Evolutionary conservation across 2,797 vertebrate species (phyloP).

Genomic region (Vireo griseus): DNA sequence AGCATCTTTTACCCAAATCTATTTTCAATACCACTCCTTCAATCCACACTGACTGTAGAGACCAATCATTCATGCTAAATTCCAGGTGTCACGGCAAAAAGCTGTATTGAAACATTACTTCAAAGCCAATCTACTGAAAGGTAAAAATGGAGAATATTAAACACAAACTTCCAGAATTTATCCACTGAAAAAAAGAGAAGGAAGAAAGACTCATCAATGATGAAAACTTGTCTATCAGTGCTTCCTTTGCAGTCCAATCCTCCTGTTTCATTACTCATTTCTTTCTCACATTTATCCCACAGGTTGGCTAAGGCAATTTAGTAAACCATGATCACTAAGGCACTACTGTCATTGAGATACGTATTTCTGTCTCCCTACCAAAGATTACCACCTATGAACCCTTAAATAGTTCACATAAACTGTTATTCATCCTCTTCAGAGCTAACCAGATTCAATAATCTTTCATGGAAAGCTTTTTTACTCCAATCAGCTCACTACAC

Average conservation of each 20-base stretch:
- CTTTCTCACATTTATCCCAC: background rate
- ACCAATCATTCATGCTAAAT: background rate
- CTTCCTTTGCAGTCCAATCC: background rate
- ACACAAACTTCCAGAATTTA: background rate
- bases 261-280: background rate
- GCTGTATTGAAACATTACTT: background rate
- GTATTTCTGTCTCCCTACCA: background rate
- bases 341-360: background rate
- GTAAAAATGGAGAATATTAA: background rate
- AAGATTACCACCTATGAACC: fast-evolving
- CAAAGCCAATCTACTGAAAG: background rate
- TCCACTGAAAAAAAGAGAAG: background rate
- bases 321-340: background rate
- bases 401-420: background rate
- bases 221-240: background rate
- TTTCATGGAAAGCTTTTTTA: background rate
- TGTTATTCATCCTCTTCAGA: background rate
- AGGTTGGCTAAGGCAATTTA: background rate
- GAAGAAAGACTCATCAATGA: background rate
- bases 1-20: background rate
- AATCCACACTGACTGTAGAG: background rate
- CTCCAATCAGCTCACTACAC: background rate
- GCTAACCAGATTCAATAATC: background rate
- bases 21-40: background rate
- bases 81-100: background rate